Evolutionary conservation across 2,113 vertebrate genomes (phyloP).

Genomic region (Vireo altiloquus): DNA sequence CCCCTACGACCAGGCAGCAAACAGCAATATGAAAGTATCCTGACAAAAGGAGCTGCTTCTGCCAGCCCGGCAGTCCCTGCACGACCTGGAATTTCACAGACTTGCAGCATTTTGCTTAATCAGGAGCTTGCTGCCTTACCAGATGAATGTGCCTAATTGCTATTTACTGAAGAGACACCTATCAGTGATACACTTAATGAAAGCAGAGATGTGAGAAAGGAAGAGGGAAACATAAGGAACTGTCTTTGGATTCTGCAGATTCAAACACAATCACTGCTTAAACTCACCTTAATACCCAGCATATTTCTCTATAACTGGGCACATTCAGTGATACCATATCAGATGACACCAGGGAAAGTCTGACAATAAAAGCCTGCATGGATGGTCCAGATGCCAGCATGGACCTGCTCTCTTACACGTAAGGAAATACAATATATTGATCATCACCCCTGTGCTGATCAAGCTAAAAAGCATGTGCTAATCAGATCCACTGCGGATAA

Average conservation of each 20-base stretch:
- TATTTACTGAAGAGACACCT: background rate
- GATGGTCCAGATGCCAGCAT: background rate
- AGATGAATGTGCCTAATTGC: background rate
- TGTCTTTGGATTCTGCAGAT: background rate
- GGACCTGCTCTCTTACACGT: accelerated
- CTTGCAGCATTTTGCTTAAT: background rate
- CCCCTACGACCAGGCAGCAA: background rate
- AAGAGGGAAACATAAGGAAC: background rate
- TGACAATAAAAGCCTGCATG: background rate
- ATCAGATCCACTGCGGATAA: background rate
- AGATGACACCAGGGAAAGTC: background rate
- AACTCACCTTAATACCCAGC: background rate
- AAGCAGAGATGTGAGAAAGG: background rate
- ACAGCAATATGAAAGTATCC: background rate
- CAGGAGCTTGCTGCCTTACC: background rate
- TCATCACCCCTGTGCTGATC: accelerated
- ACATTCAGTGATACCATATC: background rate
- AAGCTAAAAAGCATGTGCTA: background rate
- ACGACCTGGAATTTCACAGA: background rate
- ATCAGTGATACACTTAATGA: background rate
- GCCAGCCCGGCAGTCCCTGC: background rate
- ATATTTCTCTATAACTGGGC: background rate
- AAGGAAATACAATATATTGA: background rate
- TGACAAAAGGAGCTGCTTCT: background rate
- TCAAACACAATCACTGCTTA: background rate